Evolutionary conservation across 1,140 invertebrate species (phyloP).

Genomic region (Drosophila saltans): DNA sequence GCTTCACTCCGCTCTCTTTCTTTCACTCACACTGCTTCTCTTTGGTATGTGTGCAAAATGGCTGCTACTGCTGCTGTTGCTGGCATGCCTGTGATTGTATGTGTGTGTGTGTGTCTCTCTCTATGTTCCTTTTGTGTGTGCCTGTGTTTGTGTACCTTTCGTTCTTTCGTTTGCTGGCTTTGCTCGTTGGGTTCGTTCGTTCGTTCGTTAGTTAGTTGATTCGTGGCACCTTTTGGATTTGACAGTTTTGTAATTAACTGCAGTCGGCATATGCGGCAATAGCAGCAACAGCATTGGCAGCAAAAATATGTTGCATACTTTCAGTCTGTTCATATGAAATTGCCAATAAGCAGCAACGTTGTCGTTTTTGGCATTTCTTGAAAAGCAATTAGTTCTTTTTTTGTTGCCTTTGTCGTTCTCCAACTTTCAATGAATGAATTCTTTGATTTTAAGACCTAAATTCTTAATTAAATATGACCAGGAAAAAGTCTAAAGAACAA

Average conservation of each 20-base stretch:
- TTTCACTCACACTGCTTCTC: background rate
- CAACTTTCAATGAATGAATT: conserved; percentile 24
- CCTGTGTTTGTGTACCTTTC: conserved; percentile 31
- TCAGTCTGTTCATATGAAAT: conserved; percentile 52
- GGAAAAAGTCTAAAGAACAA: background rate
- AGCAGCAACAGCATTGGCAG: background rate
- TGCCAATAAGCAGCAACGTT: conserved; percentile 49
- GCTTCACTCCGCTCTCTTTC: background rate
- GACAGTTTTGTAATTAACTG: conserved; percentile 83
- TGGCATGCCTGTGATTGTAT: conserved; percentile 35
- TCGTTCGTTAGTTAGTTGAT: conserved; percentile 62
- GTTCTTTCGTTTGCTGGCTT: conserved; percentile 16
- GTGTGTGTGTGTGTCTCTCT: conserved; percentile 3
- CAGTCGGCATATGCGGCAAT: conserved; percentile 62
- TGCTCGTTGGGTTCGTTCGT: conserved; percentile 17
- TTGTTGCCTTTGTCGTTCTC: background rate
- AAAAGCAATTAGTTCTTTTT: conserved; percentile 62
- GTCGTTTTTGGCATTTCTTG: conserved; percentile 52
- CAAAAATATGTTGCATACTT: conserved; percentile 72
- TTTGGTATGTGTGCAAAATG: conserved; percentile 41
- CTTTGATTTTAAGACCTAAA: background rate
- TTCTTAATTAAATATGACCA: background rate
- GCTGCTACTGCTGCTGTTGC: conserved; percentile 37
- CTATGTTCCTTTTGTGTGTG: conserved; percentile 31
- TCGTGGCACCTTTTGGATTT: conserved; percentile 82